Evolutionary conservation across 1,140 invertebrate species (phyloP).

Genomic region (Odontomachus brunneus): DNA sequence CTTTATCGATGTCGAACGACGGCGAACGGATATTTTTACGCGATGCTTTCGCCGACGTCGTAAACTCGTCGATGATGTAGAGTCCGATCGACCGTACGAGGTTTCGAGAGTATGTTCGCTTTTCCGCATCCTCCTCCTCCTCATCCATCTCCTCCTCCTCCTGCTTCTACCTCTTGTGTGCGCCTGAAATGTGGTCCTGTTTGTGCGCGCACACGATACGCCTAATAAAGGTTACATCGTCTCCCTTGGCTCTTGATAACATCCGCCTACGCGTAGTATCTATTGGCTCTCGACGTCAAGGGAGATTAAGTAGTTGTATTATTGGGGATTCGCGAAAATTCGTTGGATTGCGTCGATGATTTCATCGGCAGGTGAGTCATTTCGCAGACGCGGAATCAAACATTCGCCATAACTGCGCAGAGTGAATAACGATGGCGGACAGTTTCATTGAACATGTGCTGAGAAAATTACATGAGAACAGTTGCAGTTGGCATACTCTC

Average conservation of each 20-base stretch:
- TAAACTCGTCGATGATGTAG: constrained; percentile 28
- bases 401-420: too few species aligned
- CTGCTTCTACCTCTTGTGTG: neutral
- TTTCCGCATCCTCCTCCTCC: neutral
- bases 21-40: constrained; percentile 58
- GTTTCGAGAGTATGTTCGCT: neutral
- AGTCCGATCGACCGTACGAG: constrained; percentile 10
- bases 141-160: too few species aligned
- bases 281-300: too few species aligned
- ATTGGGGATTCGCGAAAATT: neutral
- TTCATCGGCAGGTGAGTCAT: too few species aligned
- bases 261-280: neutral
- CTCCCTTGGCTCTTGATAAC: neutral
- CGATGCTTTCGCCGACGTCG: constrained; percentile 17
- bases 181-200: constrained; percentile 12
- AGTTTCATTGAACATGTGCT: too few species aligned
- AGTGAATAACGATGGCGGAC: too few species aligned
- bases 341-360: too few species aligned
- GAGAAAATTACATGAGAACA: too few species aligned
- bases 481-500: too few species aligned
- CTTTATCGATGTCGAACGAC: constrained; percentile 45
- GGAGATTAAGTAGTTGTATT: neutral
- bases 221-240: neutral
- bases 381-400: too few species aligned
- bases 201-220: neutral